These are phyloP conservation scores for Odontothrips loti DNA, from an alignment of 2,888 invertebrate genomes.

Conservation along the genomic window DNA sequence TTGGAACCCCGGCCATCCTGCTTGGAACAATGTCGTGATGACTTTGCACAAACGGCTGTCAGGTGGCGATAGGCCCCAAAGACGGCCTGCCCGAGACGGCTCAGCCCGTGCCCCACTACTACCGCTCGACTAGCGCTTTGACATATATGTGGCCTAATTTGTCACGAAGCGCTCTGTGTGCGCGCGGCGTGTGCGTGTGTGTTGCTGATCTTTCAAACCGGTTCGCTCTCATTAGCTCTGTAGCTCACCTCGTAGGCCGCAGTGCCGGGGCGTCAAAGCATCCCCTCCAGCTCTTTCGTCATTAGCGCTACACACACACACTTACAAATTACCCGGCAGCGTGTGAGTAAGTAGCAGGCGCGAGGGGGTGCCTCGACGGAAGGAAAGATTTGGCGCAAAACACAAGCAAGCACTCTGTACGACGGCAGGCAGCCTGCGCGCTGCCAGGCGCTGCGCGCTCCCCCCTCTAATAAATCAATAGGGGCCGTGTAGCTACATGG, in stretches of 20 bases:
- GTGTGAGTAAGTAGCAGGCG: not conserved
- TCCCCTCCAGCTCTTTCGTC: not conserved
- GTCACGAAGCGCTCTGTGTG: not conserved
- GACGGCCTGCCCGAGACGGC: no score
- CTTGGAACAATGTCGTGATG: no score
- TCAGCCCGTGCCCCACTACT: no score
- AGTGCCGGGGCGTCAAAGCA: conserved; percentile 11
- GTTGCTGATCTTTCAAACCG: conserved; percentile 7
- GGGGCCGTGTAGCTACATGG: not conserved
- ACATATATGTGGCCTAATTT: not conserved
- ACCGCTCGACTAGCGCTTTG: not conserved
- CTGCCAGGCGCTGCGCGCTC: not conserved
- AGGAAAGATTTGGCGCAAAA: conserved; percentile 19
- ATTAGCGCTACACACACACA: not conserved
- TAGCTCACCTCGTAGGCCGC: not conserved
- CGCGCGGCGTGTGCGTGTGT: no score
- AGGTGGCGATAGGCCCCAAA: no score
- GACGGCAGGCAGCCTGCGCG: no score
- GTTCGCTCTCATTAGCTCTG: conserved; percentile 15
- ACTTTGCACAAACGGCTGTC: no score
- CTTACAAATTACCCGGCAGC: not conserved
- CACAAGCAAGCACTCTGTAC: not conserved
- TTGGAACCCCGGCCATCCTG: no score
- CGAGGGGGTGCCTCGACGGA: not conserved
- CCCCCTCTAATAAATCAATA: conserved; percentile 14